Base-by-base conservation (phyloP, 2,113 vertebrate genomes). In the Geothlypis trichas region DNA sequence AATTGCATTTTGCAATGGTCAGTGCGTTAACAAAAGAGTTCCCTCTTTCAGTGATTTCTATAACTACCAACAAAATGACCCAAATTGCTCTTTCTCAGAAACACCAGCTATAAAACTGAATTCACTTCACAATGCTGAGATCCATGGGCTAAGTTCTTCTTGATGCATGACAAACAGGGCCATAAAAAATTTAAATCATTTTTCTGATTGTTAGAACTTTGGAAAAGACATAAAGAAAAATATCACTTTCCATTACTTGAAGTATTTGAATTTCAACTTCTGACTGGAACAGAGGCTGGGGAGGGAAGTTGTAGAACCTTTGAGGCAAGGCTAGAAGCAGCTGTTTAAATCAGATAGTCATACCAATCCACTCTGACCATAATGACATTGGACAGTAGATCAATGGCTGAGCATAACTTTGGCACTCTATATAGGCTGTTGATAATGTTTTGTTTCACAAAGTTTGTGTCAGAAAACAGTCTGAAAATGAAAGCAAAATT, bases 401-500 rank as follows among this genome's bases (percentile, higher is more conserved):
- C 83, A 84, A 51, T 51, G 65, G 44, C 22, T 77, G 41, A 89
- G 69, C 30, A 30, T 31, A 81, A 81, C 41, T 78, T 84, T 57
- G 87, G 22, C 44, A 46, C 22, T 73, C 28, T 41, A 4, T 82
- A 42, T 11, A 78, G 52, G 26, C 22, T 55, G 27, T 68, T 78
- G 52, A 84, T 78, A 87, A 74, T 79, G 61, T 84, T 91, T 62
- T 62, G 39, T 63, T 74, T 66, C 41, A 75, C 84, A 95, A 59
- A 88, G 37, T 5, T 10, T 47, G 59, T 66, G 31, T 65, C 77
- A 84, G 42, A 87, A 89, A 93, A 54, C 22, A 47, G 47, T 62
- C 15, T 15, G 63, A 76, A 95, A 84, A 90, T 62, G 28, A 84
- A 89, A 92, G 46, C 15, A 78, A 91, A 93, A 96, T 71, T 90